A percentile compares a stretch with the other conserved stretches of the same genome.
Conservation (phyloP, 1,140 invertebrate genomes). For the Trichogramma pretiosum region DNA sequence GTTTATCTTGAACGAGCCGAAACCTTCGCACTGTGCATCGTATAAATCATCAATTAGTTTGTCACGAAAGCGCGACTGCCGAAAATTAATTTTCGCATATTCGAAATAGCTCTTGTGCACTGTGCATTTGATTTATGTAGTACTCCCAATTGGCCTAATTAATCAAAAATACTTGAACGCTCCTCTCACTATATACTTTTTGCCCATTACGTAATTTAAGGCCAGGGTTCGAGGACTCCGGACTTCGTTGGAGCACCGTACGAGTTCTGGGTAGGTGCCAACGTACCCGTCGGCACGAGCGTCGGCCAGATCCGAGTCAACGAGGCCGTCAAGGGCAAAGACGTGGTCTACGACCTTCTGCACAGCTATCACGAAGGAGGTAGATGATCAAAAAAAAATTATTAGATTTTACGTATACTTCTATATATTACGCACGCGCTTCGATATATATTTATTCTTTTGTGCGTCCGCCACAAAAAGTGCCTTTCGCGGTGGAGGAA, state of each 20-base stretch:
- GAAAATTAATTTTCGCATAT: too few relatives aligned
- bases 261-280: conserved; percentile 80
- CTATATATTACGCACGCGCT: background rate
- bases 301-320: conserved; percentile 75
- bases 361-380: conserved; percentile 75
- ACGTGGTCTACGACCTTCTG: conserved; percentile 66
- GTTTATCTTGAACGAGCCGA: background rate
- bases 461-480: conserved; percentile 31
- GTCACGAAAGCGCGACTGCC: too few relatives aligned
- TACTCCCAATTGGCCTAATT: too few relatives aligned
- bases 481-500: conserved; percentile 84
- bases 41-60: too few relatives aligned
- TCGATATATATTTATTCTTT: conserved; percentile 1
- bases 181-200: too few relatives aligned
- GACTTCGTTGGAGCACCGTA: conserved; percentile 82
- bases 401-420: background rate
- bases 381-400: conserved; percentile 29
- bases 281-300: conserved; percentile 71
- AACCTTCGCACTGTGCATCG: too few relatives aligned
- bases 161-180: too few relatives aligned
- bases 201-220: too few relatives aligned
- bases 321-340: conserved; percentile 56
- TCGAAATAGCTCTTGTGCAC: too few relatives aligned
- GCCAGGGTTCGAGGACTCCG: conserved; percentile 50
- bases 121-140: too few relatives aligned